Percentiles rank a stretch among this genome's conserved stretches.
phyloP scores from a whole-genome alignment of 35 echinoderm and acorn worm genomes.

The Apostichopus parvimensis region DNA sequence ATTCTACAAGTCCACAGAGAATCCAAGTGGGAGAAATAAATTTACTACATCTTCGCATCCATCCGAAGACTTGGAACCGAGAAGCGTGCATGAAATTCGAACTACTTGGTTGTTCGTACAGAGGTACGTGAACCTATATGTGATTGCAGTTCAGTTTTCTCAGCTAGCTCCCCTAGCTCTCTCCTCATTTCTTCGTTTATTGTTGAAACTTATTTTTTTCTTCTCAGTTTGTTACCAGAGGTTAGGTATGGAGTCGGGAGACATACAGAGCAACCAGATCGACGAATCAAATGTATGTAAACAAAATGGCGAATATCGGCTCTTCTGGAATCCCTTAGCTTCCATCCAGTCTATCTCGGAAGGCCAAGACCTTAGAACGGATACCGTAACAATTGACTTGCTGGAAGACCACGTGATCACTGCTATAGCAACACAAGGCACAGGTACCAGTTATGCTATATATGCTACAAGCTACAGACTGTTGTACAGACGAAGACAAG shows the following conservation, averaged over 20 bases:
- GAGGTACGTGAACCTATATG: neutral
- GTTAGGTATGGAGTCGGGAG: conserved; percentile 35
- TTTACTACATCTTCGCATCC: neutral
- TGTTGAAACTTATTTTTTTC: neutral
- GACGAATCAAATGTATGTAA: neutral
- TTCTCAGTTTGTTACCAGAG: conserved; percentile 1
- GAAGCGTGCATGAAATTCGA: neutral
- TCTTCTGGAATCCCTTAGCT: neutral
- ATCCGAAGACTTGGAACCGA: conserved; percentile 15
- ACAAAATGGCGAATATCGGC: neutral
- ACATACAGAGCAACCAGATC: neutral
- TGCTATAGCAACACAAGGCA: conserved; percentile 18
- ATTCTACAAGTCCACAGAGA: neutral
- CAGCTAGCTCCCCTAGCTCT: too few relatives aligned
- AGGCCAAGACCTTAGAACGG: neutral
- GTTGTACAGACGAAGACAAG: neutral
- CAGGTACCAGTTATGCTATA: neutral
- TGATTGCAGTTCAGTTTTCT: too few relatives aligned
- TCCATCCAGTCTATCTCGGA: neutral
- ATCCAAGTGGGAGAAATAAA: neutral
- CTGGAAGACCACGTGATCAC: neutral
- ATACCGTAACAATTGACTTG: neutral
- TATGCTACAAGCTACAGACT: conserved; percentile 6
- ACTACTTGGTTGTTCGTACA: neutral
- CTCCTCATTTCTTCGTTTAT: too few relatives aligned